Conservation (phyloP, 2,888 invertebrate species). For the Lamellibrachia satsuma region DNA sequence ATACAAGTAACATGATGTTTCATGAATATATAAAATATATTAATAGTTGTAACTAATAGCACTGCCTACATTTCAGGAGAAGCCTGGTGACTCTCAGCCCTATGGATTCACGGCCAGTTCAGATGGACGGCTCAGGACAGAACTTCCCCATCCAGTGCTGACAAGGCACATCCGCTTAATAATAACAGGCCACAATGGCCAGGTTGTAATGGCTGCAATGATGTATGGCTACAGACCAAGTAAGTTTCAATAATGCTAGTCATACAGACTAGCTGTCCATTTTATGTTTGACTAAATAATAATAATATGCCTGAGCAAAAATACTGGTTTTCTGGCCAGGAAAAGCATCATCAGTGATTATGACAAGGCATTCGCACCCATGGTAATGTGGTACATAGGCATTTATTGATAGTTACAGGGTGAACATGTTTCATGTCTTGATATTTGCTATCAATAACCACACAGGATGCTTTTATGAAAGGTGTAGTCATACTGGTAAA, state of each 20-base stretch:
- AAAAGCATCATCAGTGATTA: too few species aligned
- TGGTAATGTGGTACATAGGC: too few species aligned
- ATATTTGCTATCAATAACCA: too few species aligned
- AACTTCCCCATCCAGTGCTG: slow-evolving; percentile 13
- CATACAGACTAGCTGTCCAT: neutral
- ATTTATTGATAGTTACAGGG: too few species aligned
- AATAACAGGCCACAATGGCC: neutral
- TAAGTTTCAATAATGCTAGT: neutral
- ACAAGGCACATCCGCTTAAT: neutral
- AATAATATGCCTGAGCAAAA: too few species aligned
- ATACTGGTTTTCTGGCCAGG: too few species aligned
- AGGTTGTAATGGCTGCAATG: neutral
- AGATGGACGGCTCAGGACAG: neutral
- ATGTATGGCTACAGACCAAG: neutral
- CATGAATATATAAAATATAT: too few species aligned
- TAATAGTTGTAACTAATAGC: neutral
- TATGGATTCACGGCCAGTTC: neutral
- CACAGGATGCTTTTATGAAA: too few species aligned
- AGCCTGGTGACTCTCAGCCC: neutral
- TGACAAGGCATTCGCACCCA: too few species aligned
- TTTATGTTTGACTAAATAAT: neutral
- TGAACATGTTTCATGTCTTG: too few species aligned
- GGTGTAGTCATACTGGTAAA: too few species aligned
- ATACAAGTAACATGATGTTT: too few species aligned
- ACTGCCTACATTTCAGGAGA: neutral